Evolutionary conservation across 2,888 invertebrate species (phyloP), one percentile per base, ranked within the genome.

Genomic region (Spodoptera exigua): DNA sequence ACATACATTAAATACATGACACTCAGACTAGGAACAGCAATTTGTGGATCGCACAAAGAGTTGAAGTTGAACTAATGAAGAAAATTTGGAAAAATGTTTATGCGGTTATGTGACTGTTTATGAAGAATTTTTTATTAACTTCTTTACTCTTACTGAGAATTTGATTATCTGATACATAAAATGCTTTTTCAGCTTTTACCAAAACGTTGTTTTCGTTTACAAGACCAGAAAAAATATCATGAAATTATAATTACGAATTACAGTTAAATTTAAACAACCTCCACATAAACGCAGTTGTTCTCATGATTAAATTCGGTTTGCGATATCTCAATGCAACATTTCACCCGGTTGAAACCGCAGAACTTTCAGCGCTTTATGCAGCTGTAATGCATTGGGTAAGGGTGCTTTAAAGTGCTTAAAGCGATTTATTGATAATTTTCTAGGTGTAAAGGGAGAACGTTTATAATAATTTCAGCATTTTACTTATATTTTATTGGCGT

Each of bases 261-360:
- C 14, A 11, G 11, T 35, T 3, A 1, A 32, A 10, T 61, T n/a
- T 40, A 36, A 11, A 16, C 21, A 9, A 11, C 4, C 2, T 11
- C 1, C 1, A 10, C 21, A 27, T 16, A 41, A 54, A 47, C 41
- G 16, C 32, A 11, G 39, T 61, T 37, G 21, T 56, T 48, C 44
- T 13, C 44, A 52, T 51, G 57, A 62, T 61, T 52, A 40, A 47
- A 61, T 52, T 17, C 35, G 35, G 5, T 17, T 5, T 9, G 14
- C 53, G 32, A 43, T 40, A 56, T 37, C 56, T 18, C 43, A 10
- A 10, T 36, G 18, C 35, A 43, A 48, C 21, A 44, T 48, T 70
- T 40, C 48, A 48, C 44, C 35, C 21, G 36, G 11, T 34, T n/a
- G 35, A 47, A 62, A 70, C 70, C 66, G 13, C 70, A 62, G 45